Conservation (phyloP, 2,113 vertebrate genomes). For the Syngnathus typhle region DNA sequence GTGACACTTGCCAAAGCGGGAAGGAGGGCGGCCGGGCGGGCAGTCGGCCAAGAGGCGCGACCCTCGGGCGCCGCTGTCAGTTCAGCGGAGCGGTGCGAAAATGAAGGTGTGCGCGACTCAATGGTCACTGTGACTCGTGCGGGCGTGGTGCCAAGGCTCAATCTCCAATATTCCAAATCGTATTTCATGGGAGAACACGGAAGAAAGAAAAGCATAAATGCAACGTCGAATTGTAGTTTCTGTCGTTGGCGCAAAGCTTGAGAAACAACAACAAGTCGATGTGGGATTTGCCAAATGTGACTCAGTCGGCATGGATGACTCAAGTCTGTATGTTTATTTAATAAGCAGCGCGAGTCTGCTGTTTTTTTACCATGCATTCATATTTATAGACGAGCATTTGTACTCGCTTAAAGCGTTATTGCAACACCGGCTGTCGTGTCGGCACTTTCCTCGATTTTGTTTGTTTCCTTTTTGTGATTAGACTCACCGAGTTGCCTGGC, state of each 20-base stretch:
- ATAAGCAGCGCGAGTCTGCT: neutral
- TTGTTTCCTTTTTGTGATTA: neutral
- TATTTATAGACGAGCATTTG: constrained; percentile 1
- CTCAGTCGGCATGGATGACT: neutral
- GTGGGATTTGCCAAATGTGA: neutral
- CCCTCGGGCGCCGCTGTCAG: constrained; percentile 44
- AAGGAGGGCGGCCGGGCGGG: constrained; percentile 4
- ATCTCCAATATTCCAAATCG: too few relatives aligned
- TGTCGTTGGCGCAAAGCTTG: neutral
- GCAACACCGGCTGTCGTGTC: neutral
- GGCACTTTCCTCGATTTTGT: neutral
- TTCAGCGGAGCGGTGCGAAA: constrained; percentile 26
- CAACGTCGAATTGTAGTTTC: neutral
- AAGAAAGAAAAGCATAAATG: too few relatives aligned
- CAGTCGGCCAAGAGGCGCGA: constrained; percentile 26
- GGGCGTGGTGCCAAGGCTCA: too few relatives aligned
- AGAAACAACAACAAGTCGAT: constrained; percentile 1
- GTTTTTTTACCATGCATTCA: neutral
- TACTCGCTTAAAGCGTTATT: neutral
- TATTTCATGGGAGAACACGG: too few relatives aligned
- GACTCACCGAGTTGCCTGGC: constrained; percentile 68
- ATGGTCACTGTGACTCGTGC: too few relatives aligned
- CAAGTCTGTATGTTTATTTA: constrained; percentile 3
- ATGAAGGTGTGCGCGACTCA: constrained; percentile 39
- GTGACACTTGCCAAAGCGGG: constrained; percentile 58